Evolutionary conservation across 2,888 invertebrate genomes (phyloP).

Genomic region (Rhopalosiphum nymphaeae): DNA sequence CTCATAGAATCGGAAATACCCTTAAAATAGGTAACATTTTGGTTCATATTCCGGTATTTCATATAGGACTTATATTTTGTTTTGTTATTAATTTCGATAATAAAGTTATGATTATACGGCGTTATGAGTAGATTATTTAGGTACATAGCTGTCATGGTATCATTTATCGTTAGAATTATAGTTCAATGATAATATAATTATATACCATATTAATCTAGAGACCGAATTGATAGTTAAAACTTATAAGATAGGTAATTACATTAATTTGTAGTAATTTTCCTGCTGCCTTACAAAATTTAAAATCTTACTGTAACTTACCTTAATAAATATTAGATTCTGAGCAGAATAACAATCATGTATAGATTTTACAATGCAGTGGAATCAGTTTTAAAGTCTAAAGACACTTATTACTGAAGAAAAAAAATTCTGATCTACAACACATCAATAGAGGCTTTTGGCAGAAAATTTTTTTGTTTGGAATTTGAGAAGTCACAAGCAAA

Average conservation of each 20-base stretch:
- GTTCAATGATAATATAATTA: no score
- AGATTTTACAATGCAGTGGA: neutral
- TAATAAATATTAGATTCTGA: neutral
- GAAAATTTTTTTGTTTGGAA: no score
- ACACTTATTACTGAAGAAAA: neutral
- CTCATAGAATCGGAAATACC: no score
- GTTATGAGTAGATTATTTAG: neutral
- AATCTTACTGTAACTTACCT: neutral
- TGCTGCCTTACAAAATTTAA: neutral
- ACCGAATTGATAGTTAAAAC: neutral
- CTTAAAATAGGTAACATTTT: no score
- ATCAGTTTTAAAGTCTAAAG: neutral
- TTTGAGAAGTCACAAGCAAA: no score
- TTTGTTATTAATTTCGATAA: no score
- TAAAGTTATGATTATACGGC: no score
- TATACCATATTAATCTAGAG: neutral
- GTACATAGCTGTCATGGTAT: neutral
- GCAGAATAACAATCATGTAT: neutral
- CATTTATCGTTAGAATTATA: neutral
- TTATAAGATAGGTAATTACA: neutral
- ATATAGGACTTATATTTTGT: no score
- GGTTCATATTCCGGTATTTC: no score
- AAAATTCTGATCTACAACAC: neutral
- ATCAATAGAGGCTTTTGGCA: no score
- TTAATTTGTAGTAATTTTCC: neutral